These are phyloP conservation scores for Protonibea diacanthus DNA, from an alignment of 2,797 vertebrate species.

Conservation along the genomic window DNA sequence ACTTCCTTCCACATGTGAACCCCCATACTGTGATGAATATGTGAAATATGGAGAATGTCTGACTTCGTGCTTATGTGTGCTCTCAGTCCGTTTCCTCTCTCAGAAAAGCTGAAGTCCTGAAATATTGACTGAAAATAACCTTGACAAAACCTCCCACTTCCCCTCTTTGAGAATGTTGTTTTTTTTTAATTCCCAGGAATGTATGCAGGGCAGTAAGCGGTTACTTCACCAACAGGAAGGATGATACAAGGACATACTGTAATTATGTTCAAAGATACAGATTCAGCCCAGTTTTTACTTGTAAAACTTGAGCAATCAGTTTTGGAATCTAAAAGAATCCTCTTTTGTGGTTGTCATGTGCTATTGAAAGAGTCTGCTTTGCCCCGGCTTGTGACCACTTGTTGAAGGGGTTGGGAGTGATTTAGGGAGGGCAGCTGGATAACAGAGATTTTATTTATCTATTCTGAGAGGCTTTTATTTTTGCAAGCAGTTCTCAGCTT, in stretches of 20 bases:
- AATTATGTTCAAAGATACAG: constrained; percentile 85
- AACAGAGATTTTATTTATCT: constrained; percentile 87
- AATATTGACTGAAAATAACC: constrained; percentile 75
- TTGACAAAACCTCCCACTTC: constrained; percentile 76
- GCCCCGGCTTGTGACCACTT: constrained; percentile 83
- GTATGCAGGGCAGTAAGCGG: constrained; percentile 69
- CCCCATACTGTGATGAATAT: constrained; percentile 65
- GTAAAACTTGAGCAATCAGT: constrained; percentile 81
- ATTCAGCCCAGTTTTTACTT: constrained; percentile 83
- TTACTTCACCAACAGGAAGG: constrained; percentile 84
- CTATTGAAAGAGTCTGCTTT: constrained; percentile 80
- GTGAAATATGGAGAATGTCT: constrained; percentile 67
- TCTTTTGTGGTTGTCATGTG: constrained; percentile 83
- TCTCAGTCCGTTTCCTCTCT: constrained; percentile 58
- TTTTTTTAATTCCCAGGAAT: constrained; percentile 75
- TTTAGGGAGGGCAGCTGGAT: constrained; percentile 88
- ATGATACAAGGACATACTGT: constrained; percentile 81
- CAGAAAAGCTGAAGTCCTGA: constrained; percentile 68
- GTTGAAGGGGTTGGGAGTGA: constrained; percentile 84
- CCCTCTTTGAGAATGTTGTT: constrained; percentile 69
- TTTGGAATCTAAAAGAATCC: constrained; percentile 79
- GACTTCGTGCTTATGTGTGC: constrained; percentile 44
- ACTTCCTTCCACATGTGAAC: constrained; percentile 60
- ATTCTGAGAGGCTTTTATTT: constrained; percentile 84
- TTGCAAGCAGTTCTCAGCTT: constrained; percentile 81